Base-by-base conservation (phyloP, 2,113 vertebrate species). In the Vicugna pacos region DNA sequence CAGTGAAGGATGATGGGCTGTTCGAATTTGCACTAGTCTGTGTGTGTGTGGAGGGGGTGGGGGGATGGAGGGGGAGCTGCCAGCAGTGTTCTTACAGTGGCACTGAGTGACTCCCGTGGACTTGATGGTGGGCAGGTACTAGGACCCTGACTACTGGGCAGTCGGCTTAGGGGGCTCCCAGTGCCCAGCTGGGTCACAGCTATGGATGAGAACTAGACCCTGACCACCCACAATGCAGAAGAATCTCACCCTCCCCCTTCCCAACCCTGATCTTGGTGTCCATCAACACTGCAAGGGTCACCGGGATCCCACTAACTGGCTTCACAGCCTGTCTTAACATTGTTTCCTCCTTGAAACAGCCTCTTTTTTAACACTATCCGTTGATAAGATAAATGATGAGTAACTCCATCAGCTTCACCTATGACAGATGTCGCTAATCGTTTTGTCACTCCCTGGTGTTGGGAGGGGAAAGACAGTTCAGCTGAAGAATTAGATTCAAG, bases 131-230 rank as follows among this genome's bases (percentile, higher is more conserved):
- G n/a, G 42, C 46, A 64, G 69, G 48, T 35, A 6, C 38, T 24
- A 0, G 70, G 14, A n/a, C 17, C 32, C 72, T n/a, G 65, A 9
- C 13, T 1, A 3, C 0, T 0, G 24, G 28, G 9, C 0, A 0
- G 5, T 17, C 8, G 38, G 8, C n/a, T 65, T 46, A 2, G 50
- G 42, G 69, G 24, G 22, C 46, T 50, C 5, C 22, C 42, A 54
- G n/a, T 42, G 10, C 11, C 20, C 20, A 35, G 14, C 48, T 50
- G 22, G 24, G 30, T 6, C 30, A 60, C 46, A 48, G 10, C 56
- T 52, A 0, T 64, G 65, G 26, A 60, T 58, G 30, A 76, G 50
- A 64, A 35, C 15, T 24, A 38, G 80, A 65, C 38, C 38, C 62
- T 80, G 83, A 69, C 38, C 92, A 22, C 16, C n/a, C n/a, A 9